Evolutionary conservation across 2,113 vertebrate genomes (phyloP).

Genomic region (Indri indri): DNA sequence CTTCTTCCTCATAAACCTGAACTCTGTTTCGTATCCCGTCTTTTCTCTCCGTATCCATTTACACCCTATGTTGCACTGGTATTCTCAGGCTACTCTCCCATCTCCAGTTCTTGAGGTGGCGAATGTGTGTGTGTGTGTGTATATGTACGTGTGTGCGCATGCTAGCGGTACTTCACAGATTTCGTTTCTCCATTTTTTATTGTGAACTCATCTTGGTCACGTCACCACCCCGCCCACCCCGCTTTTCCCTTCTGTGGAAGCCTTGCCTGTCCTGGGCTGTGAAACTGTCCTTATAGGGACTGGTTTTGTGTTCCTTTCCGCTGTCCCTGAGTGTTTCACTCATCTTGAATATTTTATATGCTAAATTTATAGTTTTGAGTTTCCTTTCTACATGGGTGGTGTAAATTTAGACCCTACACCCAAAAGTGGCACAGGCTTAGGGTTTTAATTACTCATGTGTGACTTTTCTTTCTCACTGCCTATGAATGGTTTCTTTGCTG

Average conservation of each 20-base stretch:
- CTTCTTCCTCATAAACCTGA: neutral
- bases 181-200: neutral
- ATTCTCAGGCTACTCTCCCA: neutral
- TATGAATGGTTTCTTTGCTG: conserved; percentile 36
- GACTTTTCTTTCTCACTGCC: conserved; percentile 46
- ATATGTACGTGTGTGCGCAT: rapidly evolving
- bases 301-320: neutral
- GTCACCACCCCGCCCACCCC: too few species aligned
- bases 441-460: conserved; percentile 54
- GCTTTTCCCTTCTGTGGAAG: neutral
- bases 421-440: conserved; percentile 17
- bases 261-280: neutral
- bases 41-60: neutral
- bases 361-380: neutral
- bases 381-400: neutral
- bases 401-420: conserved; percentile 47
- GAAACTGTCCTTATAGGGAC: neutral
- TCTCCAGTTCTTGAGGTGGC: neutral
- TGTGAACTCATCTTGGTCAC: neutral
- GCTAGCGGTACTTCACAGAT: too few species aligned
- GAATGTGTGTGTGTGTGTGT: neutral
- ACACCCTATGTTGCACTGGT: neutral
- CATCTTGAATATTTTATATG: neutral
- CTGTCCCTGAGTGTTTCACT: neutral
- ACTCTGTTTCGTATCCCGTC: too few species aligned